Base-by-base conservation (phyloP, 2,113 vertebrate species). In the Petrocephalus microphthalmus region DNA sequence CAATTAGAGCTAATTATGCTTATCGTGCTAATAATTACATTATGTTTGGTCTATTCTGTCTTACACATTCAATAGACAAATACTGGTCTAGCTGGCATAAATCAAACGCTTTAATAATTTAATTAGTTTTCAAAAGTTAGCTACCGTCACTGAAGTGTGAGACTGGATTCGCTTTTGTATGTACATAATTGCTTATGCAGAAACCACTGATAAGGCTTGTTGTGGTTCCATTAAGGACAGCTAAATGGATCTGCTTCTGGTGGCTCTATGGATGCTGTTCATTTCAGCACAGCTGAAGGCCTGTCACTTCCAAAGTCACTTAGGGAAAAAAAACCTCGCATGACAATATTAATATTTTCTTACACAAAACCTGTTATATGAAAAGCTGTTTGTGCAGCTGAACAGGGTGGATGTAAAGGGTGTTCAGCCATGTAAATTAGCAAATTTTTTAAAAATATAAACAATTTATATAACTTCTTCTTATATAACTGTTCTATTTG, bases 51-150 rank as follows among this genome's bases (percentile, higher is more conserved):
- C 37, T 87, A 67, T 60, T 87, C 29, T 42, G 71, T 78, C 33
- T 42, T 87, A 87, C 47, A 78, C 45, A 19, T 71, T 52, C 87
- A 20, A 22, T 37, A 53, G 71, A 82, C 29, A 82, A 82, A 81
- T 42, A 11, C 33, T 54, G n/a, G 47, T 64, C 49, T 78, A 52
- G 17, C 87, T 82, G 51, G 20, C 52, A 71, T 52, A 88, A 88
- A 88, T 88, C 71, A 88, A 53, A 82, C 33, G 15, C 37, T 81
- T 78, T 67, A 71, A n/a, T 49, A 81, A 67, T 67, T 67, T 67
- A 52, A 81, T 87, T 74, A 78, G 67, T 53, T 81, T 64, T 71
- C 60, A 53, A 17, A 74, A 53, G 49, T 81, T 87, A 33, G 64
- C 60, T 49, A 37, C 87, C 20, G 49, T 74, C 47, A 49, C 17